Evolutionary conservation across 2,113 vertebrate genomes (phyloP), one percentile per base, ranked within the genome.

Genomic region (Chrysemys picta): DNA sequence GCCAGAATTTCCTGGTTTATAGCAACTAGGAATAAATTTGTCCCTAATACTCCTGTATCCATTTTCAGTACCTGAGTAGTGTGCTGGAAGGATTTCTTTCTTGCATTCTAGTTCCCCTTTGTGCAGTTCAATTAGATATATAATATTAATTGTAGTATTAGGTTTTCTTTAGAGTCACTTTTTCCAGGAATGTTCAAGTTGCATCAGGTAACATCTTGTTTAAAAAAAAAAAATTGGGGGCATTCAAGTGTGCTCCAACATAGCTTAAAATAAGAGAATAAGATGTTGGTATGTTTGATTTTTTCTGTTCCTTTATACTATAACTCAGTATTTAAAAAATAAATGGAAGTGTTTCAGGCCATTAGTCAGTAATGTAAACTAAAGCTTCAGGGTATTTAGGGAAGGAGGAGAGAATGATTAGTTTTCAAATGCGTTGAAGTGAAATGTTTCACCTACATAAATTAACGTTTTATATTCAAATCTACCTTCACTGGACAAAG

Each of bases 11-110:
- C 14, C 45, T 80, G 81, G 65, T 89, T 4, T 89, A 88, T 49
- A 93, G 24, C 35, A 76, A n/a, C 57, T 87, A 87, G 52, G 88
- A 91, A 65, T 82, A 95, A 91, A 90, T 93, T 56, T 95, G 35
- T 88, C 78, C 5, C 2, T 91, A 92, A 94, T 94, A 84, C 72
- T 92, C 53, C 29, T 82, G 80, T 92, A 89, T 31, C 47, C 1
- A 4, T 5, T 22, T 35, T 31, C 85, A 72, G 6, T 94, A 53
- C 52, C 59, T 92, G 87, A 17, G 25, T 87, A 8, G 21, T 93
- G 8, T 69, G 29, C 76, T 90, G 78, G 88, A 93, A 94, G 25
- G 89, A n/a, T 82, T 94, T 52, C 14, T 52, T 83, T 93, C 59
- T 21, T 89, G 47, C 65, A 80, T 82, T 9, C 8, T 11, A 93